Evolutionary conservation across 2,113 vertebrate species (phyloP).

Genomic region (Anolis sagrei): DNA sequence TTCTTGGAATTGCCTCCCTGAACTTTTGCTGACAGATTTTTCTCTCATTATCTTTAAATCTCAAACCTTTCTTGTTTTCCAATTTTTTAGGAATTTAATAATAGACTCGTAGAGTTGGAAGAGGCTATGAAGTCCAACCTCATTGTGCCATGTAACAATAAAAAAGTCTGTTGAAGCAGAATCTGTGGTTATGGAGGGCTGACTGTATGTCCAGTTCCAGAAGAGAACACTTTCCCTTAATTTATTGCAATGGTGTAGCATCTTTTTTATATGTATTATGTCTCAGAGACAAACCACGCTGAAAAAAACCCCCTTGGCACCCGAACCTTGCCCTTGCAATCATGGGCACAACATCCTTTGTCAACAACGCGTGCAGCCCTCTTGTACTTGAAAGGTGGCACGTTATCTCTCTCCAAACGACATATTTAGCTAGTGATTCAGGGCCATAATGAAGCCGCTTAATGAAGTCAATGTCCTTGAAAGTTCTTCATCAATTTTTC

Average conservation of each 20-base stretch:
- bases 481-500: constrained; percentile 87
- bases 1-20: too few species aligned
- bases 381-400: constrained; percentile 39
- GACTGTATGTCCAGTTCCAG: too few species aligned
- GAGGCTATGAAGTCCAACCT: too few species aligned
- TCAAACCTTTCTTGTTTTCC: too few species aligned
- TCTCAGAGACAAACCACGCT: neutral
- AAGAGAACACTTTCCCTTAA: neutral
- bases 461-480: constrained; percentile 94
- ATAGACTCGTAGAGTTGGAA: too few species aligned
- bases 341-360: constrained; percentile 25
- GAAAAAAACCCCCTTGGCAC: neutral
- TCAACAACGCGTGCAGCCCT: neutral
- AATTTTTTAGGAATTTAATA: too few species aligned
- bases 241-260: neutral
- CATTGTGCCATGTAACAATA: too few species aligned
- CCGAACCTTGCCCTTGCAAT: neutral
- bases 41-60: too few species aligned
- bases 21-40: too few species aligned
- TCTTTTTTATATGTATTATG: neutral
- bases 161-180: too few species aligned
- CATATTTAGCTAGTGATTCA: constrained; percentile 83
- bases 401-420: constrained; percentile 72
- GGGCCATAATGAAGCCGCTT: constrained; percentile 84
- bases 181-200: too few species aligned